Percentiles rank a stretch among this genome's conserved stretches.
Evolutionary conservation across 2,113 vertebrate genomes (phyloP).

Genomic region (Albula glossodonta): DNA sequence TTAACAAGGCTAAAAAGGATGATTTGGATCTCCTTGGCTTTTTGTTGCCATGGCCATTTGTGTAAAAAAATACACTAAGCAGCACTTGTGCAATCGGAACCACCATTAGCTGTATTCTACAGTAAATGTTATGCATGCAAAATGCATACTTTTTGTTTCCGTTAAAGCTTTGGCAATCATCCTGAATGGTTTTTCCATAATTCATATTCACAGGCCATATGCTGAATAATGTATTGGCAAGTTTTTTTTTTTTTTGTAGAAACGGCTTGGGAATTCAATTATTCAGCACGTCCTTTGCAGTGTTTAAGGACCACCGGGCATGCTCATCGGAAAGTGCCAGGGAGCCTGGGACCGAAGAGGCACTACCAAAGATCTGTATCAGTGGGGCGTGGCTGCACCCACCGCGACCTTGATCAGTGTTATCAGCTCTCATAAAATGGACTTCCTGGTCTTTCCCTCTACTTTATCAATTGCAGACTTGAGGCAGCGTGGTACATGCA

Average conservation of each 20-base stretch:
- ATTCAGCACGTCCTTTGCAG: background rate
- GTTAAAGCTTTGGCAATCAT: background rate
- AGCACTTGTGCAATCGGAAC: background rate
- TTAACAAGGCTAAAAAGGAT: constrained; percentile 16
- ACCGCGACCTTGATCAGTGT: background rate
- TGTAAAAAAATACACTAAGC: background rate
- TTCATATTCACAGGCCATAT: background rate
- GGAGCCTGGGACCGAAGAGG: background rate
- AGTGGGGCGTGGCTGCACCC: background rate
- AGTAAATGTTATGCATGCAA: background rate
- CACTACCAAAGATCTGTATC: background rate
- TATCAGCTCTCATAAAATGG: background rate
- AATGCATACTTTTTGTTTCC: constrained; percentile 5
- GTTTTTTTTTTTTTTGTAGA: background rate
- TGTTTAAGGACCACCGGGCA: background rate
- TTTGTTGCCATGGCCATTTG: background rate
- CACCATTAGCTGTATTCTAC: background rate
- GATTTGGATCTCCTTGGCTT: background rate
- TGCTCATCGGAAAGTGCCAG: background rate
- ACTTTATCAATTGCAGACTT: background rate
- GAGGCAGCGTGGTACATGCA: background rate
- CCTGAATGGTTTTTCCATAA: background rate
- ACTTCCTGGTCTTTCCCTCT: background rate
- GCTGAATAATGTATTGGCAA: background rate
- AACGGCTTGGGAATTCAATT: background rate